Conservation (phyloP, 1,140 invertebrate species). For the Chlorops oryzae region DNA sequence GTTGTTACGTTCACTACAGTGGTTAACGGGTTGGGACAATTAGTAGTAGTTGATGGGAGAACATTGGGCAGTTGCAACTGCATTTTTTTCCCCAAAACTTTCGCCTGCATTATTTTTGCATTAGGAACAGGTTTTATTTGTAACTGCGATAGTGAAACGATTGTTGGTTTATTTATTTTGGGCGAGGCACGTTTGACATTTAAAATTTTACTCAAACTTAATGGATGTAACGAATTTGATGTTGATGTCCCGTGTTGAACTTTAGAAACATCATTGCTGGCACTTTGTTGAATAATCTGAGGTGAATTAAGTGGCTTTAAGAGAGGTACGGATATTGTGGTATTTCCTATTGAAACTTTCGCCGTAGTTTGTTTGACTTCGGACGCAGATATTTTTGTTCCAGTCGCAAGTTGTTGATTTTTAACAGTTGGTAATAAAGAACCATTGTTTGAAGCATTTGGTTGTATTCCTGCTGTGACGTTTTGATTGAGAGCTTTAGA, state of each 20-base stretch:
- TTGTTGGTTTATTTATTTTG: slow-evolving; percentile 33
- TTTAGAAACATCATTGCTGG: slow-evolving; percentile 22
- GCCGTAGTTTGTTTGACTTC: slow-evolving; percentile 43
- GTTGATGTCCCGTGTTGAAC: slow-evolving; percentile 14
- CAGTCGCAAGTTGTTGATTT: slow-evolving; percentile 32
- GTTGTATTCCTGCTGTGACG: too few relatives aligned
- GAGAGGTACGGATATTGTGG: slow-evolving; percentile 56
- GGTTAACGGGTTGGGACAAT: neutral
- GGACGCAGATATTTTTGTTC: slow-evolving; percentile 30
- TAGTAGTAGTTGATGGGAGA: slow-evolving; percentile 36
- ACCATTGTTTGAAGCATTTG: too few relatives aligned
- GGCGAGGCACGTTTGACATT: slow-evolving; percentile 28
- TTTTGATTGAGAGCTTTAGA: too few relatives aligned
- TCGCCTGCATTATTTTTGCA: slow-evolving; percentile 38
- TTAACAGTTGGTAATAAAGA: too few relatives aligned
- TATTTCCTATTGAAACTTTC: slow-evolving; percentile 55
- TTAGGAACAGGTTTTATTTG: slow-evolving; percentile 36
- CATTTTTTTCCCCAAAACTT: slow-evolving; percentile 39
- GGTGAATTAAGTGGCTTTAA: slow-evolving; percentile 49
- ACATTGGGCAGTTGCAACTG: slow-evolving; percentile 27
- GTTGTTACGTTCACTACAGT: too few relatives aligned
- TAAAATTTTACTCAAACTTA: slow-evolving; percentile 29
- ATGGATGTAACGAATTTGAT: slow-evolving; percentile 21
- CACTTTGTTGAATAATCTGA: slow-evolving; percentile 20
- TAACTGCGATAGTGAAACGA: slow-evolving; percentile 37